phyloP scores from a whole-genome alignment of 2,888 invertebrate species.

The Mythimna loreyi region DNA sequence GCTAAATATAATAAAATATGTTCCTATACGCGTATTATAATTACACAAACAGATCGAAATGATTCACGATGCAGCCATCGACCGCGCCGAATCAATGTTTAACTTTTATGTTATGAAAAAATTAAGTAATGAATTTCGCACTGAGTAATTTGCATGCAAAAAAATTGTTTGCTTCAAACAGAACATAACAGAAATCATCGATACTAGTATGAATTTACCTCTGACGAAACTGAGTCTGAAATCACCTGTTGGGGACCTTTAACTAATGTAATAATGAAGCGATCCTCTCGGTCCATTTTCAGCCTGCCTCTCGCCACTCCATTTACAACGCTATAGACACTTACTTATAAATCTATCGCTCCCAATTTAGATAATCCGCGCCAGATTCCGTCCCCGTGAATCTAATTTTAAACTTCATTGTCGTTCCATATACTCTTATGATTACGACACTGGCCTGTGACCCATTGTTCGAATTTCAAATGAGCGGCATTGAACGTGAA shows the following conservation, averaged over 20 bases:
- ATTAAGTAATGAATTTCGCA: conserved; percentile 9
- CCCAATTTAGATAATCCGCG: conserved; percentile 54
- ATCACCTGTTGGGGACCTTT: conserved; percentile 56
- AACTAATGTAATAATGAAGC: conserved; percentile 51
- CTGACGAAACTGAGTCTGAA: conserved; percentile 11
- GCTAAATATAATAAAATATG: conserved; percentile 62
- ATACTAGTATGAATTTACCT: neutral
- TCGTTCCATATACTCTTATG: conserved; percentile 45
- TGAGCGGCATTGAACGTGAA: conserved; percentile 53
- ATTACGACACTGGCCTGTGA: conserved; percentile 54
- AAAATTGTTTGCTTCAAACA: neutral
- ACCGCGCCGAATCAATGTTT: conserved; percentile 29
- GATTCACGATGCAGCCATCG: conserved; percentile 49
- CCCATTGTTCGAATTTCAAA: conserved; percentile 56
- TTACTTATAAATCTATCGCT: conserved; percentile 58
- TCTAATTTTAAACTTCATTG: conserved; percentile 49
- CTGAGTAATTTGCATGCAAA: neutral
- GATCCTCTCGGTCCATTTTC: conserved; percentile 52
- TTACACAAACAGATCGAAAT: conserved; percentile 48
- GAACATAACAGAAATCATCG: neutral
- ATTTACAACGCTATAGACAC: conserved; percentile 46
- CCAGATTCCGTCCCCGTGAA: conserved; percentile 45
- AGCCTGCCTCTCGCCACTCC: conserved; percentile 34
- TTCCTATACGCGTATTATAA: conserved; percentile 51
- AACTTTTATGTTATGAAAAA: conserved; percentile 26